Base-by-base conservation (phyloP, 2,797 vertebrate genomes). In the Haliaeetus vocifer region DNA sequence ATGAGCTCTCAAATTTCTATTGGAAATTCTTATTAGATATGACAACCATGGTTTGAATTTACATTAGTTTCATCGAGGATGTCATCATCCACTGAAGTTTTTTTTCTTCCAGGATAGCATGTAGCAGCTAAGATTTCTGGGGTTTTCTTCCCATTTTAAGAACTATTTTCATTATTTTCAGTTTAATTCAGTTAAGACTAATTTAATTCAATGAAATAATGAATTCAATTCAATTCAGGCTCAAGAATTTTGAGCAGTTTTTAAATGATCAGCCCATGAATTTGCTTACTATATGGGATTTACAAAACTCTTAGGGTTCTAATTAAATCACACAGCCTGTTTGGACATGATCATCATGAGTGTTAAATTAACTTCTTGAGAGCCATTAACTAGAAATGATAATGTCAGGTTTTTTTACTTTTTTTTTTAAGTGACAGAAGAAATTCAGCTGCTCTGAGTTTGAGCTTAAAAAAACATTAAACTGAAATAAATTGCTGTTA, bases 331-430 rank as follows among this genome's bases (percentile, higher is more conserved):
- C 63, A 79, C n/a, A 84, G 8, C 12, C 31, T 89, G 45, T 94
- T 93, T 91, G 92, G 82, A 94, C 47, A 74, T 42, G 62, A 81
- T 81, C 42, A 94, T 90, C 73, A 66, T 23, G 68, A 94, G 19
- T 84, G 33, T 95, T 94, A 96, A 94, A 94, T 91, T 92, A 88
- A 96, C 62, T 95, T 95, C 62, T 88, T 73, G 56, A 86, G 45
- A 92, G 47, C 52, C 84, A 89, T 94, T 96, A 96, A 68, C 9
- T n/a, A 88, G 55, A 96, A 90, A 89, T 74, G 23, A 94, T 83
- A 91, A 93, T 81, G 55, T 61, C 86, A 77, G 52, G 7, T 26
- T 42, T 55, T 55, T 90, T 82, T 52, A 44, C 22, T 40, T 33
- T 79, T 81, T 79, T 90, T 80, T 88, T 59, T 42, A 80, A 65